These are phyloP conservation scores for Camponotus vicinus DNA, from an alignment of 1,140 invertebrate genomes.

Conservation along the genomic window DNA sequence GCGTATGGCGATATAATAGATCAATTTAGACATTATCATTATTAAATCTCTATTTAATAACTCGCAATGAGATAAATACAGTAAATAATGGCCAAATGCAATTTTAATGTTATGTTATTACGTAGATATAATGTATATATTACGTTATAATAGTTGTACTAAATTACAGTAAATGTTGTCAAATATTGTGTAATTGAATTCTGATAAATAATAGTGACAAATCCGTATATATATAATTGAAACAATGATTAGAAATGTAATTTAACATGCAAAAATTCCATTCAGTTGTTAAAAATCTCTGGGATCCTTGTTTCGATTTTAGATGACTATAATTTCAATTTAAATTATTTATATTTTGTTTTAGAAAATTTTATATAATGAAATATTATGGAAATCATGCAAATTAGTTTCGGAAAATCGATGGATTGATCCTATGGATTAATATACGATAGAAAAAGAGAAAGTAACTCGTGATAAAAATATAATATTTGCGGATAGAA, in stretches of 20 bases:
- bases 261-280: constrained; percentile 6
- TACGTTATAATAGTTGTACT: not conserved
- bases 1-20: not conserved
- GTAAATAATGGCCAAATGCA: constrained; percentile 31
- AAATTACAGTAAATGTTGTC: constrained; percentile 34
- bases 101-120: constrained; percentile 46
- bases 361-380: not conserved
- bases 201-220: not conserved
- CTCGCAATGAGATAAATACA: constrained; percentile 32
- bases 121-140: not conserved
- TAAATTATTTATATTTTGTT: not conserved
- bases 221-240: not conserved
- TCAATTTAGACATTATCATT: constrained; percentile 31
- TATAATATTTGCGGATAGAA: not conserved
- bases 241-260: constrained; percentile 2
- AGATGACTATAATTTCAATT: not conserved
- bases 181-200: constrained; percentile 22
- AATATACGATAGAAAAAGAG: not conserved
- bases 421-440: not conserved
- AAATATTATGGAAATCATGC: not conserved
- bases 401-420: not conserved
- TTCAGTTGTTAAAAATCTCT: not conserved
- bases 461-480: not conserved
- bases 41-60: constrained; percentile 22
- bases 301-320: not conserved